Conservation (phyloP, 2,797 vertebrate species). For the Myiotriccus ornatus region DNA sequence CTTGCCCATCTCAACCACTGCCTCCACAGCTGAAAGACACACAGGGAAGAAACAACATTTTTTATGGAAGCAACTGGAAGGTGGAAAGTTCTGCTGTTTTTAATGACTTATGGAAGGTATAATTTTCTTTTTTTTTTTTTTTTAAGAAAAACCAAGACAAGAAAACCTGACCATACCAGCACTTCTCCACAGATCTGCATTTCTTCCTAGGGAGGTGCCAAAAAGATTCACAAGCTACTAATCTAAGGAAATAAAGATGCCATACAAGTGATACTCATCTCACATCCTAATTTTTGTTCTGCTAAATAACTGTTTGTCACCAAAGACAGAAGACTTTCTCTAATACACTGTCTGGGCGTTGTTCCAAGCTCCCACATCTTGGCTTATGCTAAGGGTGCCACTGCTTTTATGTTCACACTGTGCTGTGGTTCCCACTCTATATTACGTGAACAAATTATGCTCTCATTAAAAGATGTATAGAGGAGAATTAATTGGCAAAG, state of each 20-base stretch:
- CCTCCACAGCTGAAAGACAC: constrained; percentile 79
- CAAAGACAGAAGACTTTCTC: constrained; percentile 11
- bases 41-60: background rate
- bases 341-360: background rate
- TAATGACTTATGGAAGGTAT: background rate
- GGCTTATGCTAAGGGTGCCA: background rate
- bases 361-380: constrained; percentile 46
- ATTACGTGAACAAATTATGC: constrained; percentile 26
- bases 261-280: background rate
- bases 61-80: background rate
- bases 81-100: background rate
- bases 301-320: constrained; percentile 21
- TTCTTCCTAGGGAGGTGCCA: background rate
- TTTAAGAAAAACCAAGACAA: background rate
- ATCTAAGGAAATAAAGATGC: constrained; percentile 8
- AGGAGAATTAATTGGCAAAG: constrained; percentile 24
- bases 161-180: background rate
- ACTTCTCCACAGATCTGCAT: background rate
- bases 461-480: background rate
- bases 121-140: background rate
- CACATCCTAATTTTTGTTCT: constrained; percentile 32
- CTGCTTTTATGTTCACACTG: constrained; percentile 33
- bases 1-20: constrained; percentile 77
- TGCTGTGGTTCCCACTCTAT: constrained; percentile 11
- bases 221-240: background rate